These are phyloP conservation scores for Bos taurus DNA, from an alignment of 2,113 vertebrate genomes.

Conservation along the genomic window DNA sequence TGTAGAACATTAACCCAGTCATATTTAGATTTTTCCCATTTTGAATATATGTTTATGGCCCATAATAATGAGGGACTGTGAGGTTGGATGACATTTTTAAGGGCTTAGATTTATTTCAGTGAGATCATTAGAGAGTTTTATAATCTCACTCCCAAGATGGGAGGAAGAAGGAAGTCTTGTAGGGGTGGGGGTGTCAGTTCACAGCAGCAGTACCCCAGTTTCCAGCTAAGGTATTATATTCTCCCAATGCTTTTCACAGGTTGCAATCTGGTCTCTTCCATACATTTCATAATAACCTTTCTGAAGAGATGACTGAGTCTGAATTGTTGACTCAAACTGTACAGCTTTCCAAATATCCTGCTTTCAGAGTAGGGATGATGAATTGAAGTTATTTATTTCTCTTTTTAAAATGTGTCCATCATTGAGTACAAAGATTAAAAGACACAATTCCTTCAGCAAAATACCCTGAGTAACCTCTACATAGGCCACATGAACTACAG, in stretches of 20 bases:
- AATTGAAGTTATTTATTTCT: constrained; percentile 53
- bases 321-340: constrained; percentile 48
- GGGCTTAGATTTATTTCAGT: constrained; percentile 73
- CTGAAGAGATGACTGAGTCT: constrained; percentile 6
- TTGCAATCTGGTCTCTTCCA: constrained; percentile 26
- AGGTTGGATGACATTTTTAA: constrained; percentile 77
- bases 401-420: constrained; percentile 44
- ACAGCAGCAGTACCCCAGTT: constrained; percentile 15
- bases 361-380: constrained; percentile 46
- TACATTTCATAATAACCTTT: constrained; percentile 55
- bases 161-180: constrained; percentile 46
- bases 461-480: neutral
- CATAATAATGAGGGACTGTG: constrained; percentile 76
- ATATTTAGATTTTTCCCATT: constrained; percentile 74
- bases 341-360: constrained; percentile 33
- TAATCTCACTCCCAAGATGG: constrained; percentile 65
- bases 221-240: constrained; percentile 55
- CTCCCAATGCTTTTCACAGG: neutral
- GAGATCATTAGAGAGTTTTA: constrained; percentile 67
- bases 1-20: constrained; percentile 76
- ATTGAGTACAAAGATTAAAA: constrained; percentile 49
- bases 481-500: neutral
- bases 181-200: neutral
- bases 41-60: constrained; percentile 78
- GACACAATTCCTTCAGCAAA: constrained; percentile 30